phyloP scores from a whole-genome alignment of 2,797 vertebrate genomes.

The Champsocephalus esox region DNA sequence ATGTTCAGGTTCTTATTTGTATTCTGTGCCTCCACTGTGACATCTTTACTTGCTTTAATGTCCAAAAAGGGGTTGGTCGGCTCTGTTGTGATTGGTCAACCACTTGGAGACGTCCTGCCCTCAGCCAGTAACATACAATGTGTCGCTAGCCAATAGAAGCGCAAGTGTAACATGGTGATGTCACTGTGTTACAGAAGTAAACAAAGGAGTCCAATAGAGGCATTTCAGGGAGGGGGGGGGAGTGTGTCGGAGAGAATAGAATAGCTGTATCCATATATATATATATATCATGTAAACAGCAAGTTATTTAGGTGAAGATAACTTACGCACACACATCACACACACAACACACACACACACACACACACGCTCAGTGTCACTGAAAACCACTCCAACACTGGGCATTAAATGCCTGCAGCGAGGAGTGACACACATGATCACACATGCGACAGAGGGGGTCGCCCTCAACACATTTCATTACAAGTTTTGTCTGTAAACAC shows the following conservation, averaged over 20 bases:
- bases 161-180: too few relatives aligned
- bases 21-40: too few relatives aligned
- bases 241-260: not conserved
- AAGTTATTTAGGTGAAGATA: not conserved
- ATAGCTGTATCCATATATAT: not conserved
- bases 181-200: too few relatives aligned
- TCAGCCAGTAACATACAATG: too few relatives aligned
- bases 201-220: too few relatives aligned
- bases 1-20: too few relatives aligned
- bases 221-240: too few relatives aligned
- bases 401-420: constrained; percentile 18
- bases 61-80: too few relatives aligned
- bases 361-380: not conserved
- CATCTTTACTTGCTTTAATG: too few relatives aligned
- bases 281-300: not conserved
- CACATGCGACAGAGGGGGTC: constrained; percentile 27
- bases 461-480: constrained; percentile 70
- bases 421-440: constrained; percentile 21
- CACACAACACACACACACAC: constrained; percentile 1
- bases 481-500: constrained; percentile 73
- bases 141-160: too few relatives aligned
- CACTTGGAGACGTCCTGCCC: too few relatives aligned
- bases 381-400: constrained; percentile 4
- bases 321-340: not conserved
- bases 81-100: too few relatives aligned